Percentiles rank a stretch among this genome's conserved stretches.
Conservation (phyloP, 2,888 invertebrate genomes). For the Sisyra terminalis region DNA sequence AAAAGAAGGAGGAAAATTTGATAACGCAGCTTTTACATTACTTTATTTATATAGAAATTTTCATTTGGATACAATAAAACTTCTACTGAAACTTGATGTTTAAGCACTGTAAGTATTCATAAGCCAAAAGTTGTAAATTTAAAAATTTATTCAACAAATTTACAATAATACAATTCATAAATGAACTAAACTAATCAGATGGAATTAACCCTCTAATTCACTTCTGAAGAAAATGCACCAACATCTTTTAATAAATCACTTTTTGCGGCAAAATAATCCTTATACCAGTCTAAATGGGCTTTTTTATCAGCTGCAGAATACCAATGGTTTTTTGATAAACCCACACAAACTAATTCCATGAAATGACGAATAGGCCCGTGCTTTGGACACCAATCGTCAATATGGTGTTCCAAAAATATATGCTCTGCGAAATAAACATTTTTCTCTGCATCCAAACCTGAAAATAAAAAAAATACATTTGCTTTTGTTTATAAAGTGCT, state of each 20-base stretch:
- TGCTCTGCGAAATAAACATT: conserved; percentile 80
- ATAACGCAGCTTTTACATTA: too few relatives aligned
- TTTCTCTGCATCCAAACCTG: conserved; percentile 48
- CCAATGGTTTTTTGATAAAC: conserved; percentile 88
- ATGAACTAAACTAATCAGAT: too few relatives aligned
- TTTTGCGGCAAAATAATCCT: conserved; percentile 73
- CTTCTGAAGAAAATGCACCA: conserved; percentile 31
- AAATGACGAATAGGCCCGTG: conserved; percentile 87
- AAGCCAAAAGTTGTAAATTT: too few relatives aligned
- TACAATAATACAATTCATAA: too few relatives aligned
- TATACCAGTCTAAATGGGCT: conserved; percentile 84
- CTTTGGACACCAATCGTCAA: conserved; percentile 79
- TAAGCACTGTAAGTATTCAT: too few relatives aligned
- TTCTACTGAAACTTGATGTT: too few relatives aligned
- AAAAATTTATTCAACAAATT: too few relatives aligned
- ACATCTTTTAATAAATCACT: conserved; percentile 49
- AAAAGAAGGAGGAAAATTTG: too few relatives aligned
- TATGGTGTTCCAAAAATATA: conserved; percentile 74
- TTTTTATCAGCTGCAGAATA: conserved; percentile 74
- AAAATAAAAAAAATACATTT: conserved; percentile 13
- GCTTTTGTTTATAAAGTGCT: not conserved
- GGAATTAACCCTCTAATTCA: too few relatives aligned
- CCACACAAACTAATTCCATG: conserved; percentile 91
- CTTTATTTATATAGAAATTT: too few relatives aligned
- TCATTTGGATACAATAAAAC: too few relatives aligned